Percentiles rank a stretch among this genome's conserved stretches.
Conservation (phyloP, 1,140 invertebrate genomes). For the Batillaria attramentaria region DNA sequence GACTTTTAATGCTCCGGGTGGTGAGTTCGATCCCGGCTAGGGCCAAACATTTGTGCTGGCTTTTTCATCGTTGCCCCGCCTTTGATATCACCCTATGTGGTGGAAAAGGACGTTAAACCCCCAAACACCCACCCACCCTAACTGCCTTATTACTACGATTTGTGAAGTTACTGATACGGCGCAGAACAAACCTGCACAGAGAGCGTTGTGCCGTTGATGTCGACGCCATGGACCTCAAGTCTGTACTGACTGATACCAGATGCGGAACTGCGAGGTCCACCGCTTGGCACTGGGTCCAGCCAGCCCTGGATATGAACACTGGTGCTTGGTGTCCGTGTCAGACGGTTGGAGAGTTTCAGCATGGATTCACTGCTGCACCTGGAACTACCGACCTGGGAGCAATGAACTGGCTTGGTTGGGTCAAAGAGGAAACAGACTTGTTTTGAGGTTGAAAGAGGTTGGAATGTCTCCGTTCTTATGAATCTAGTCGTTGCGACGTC, state of each 20-base stretch:
- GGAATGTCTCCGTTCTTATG: slow-evolving; percentile 8
- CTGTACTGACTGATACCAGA: not conserved
- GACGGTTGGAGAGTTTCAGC: not conserved
- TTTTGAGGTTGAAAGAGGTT: not conserved
- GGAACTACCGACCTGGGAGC: not conserved
- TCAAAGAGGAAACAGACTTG: not conserved
- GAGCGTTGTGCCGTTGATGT: not conserved
- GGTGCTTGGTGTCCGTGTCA: not conserved
- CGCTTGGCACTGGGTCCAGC: not conserved
- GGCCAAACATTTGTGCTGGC: too few species aligned
- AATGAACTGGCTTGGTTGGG: slow-evolving; percentile 1
- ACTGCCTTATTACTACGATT: too few species aligned
- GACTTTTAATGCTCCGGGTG: too few species aligned
- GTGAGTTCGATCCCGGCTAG: too few species aligned
- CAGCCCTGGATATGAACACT: not conserved
- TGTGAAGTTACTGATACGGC: too few species aligned
- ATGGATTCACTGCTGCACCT: not conserved
- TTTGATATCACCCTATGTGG: too few species aligned
- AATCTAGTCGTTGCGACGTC: not conserved
- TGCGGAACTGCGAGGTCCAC: not conserved
- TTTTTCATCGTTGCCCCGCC: too few species aligned
- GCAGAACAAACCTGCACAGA: slow-evolving; percentile 11
- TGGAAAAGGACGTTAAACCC: too few species aligned
- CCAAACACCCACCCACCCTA: too few species aligned
- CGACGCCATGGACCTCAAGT: not conserved